phyloP scores from a whole-genome alignment of 2,113 vertebrate species.

The Scalopus aquaticus region DNA sequence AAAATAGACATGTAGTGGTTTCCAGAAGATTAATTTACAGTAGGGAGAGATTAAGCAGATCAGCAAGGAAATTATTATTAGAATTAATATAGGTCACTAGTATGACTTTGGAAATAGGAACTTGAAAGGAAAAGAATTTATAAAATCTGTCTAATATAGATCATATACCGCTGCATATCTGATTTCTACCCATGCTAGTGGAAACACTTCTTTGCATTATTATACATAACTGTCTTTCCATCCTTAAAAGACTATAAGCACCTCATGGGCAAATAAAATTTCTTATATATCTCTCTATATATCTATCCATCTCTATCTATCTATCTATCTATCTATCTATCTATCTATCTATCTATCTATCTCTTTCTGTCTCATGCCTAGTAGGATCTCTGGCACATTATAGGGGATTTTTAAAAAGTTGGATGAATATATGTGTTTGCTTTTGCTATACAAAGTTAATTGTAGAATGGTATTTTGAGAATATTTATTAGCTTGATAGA shows the following conservation, averaged over 20 bases:
- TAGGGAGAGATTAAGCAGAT: constrained; percentile 1
- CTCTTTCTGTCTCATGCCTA: not conserved
- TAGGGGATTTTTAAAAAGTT: not conserved
- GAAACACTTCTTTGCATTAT: not conserved
- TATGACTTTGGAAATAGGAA: not conserved
- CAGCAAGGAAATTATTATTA: not conserved
- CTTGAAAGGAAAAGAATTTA: not conserved
- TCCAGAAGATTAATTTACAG: constrained; percentile 37
- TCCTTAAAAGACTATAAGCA: not conserved
- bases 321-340: too few species aligned
- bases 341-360: not conserved
- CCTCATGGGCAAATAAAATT: not conserved
- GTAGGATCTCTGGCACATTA: not conserved
- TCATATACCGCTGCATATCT: too few species aligned
- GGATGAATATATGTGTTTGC: not conserved
- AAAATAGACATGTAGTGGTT: not conserved
- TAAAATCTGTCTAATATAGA: not conserved
- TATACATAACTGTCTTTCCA: not conserved
- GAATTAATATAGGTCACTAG: not conserved
- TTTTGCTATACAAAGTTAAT: not conserved
- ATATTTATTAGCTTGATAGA: not conserved
- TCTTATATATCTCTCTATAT: not conserved
- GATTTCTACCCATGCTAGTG: too few species aligned
- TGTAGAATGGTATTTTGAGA: not conserved
- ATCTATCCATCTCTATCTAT: not conserved